Conservation (phyloP, 2,888 invertebrate genomes). For the Linnaemya vulpina region DNA sequence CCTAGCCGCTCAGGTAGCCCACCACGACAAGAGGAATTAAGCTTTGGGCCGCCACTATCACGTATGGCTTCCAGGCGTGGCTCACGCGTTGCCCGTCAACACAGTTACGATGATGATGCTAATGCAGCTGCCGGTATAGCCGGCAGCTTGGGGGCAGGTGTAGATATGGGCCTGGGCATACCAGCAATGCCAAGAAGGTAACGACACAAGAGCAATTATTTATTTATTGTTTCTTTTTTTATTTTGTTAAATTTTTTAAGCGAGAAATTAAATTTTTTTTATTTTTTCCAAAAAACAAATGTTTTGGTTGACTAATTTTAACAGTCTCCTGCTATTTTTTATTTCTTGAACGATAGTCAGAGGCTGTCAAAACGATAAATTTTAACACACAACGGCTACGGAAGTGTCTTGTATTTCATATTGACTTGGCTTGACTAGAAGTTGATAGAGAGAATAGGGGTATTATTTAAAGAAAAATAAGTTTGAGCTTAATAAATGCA, state of each 20-base stretch:
- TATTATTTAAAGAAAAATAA: no score
- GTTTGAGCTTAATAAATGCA: no score
- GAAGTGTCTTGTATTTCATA: no score
- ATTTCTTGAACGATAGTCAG: no score
- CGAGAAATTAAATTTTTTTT: no score
- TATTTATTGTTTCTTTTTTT: background rate
- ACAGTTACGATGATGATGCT: constrained; percentile 92
- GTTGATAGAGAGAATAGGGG: no score
- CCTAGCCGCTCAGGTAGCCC: constrained; percentile 86
- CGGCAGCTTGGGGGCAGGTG: constrained; percentile 74
- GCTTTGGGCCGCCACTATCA: constrained; percentile 79
- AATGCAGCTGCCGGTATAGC: constrained; percentile 76
- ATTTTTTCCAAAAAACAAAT: no score
- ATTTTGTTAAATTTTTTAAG: background rate
- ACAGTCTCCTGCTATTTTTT: no score
- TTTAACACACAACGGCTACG: no score
- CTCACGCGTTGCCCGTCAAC: constrained; percentile 88
- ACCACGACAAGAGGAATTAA: constrained; percentile 82
- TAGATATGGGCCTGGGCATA: constrained; percentile 86
- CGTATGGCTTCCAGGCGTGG: constrained; percentile 85
- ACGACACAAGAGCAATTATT: background rate
- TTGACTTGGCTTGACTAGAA: no score
- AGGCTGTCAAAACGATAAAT: no score
- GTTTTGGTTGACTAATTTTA: no score
- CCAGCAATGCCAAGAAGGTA: constrained; percentile 90